phyloP scores from a whole-genome alignment of 35 echinoderm and acorn worm genomes.

The Anneissia japonica region DNA sequence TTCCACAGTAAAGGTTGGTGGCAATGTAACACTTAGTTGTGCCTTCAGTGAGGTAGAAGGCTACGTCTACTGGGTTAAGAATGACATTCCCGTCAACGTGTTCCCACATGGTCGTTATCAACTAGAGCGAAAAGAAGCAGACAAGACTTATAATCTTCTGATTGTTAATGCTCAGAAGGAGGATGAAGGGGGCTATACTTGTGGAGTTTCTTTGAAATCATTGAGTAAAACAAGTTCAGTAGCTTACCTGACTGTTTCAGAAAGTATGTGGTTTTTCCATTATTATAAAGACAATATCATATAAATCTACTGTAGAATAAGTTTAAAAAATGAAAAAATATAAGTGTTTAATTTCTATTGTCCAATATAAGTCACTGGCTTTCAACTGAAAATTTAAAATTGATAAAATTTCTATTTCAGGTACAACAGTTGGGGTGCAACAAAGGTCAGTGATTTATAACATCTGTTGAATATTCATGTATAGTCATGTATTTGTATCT shows the following conservation, averaged over 20 bases:
- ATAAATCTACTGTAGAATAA: too few relatives aligned
- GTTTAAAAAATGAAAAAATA: too few relatives aligned
- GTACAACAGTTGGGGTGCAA: too few relatives aligned
- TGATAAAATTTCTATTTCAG: too few relatives aligned
- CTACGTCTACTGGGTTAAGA: not conserved
- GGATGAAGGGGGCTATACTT: not conserved
- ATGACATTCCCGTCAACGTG: not conserved
- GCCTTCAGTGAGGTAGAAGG: not conserved
- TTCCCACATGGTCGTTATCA: not conserved
- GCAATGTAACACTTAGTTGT: not conserved
- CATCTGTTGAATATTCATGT: too few relatives aligned
- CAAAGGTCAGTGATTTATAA: too few relatives aligned
- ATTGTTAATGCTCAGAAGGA: not conserved
- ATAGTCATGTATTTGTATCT: too few relatives aligned
- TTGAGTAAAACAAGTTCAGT: not conserved
- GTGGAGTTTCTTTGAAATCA: not conserved
- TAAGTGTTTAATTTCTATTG: too few relatives aligned
- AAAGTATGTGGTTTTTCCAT: too few relatives aligned
- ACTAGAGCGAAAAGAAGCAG: not conserved
- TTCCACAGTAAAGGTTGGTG: not conserved
- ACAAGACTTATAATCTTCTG: not conserved
- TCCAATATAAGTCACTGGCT: too few relatives aligned
- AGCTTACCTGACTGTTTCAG: not conserved
- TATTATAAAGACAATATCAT: too few relatives aligned
- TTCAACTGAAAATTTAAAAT: too few relatives aligned